Percentiles rank a stretch among this genome's conserved stretches.
Evolutionary conservation across 1,140 invertebrate species (phyloP).

Genomic region (Vanessa atalanta): DNA sequence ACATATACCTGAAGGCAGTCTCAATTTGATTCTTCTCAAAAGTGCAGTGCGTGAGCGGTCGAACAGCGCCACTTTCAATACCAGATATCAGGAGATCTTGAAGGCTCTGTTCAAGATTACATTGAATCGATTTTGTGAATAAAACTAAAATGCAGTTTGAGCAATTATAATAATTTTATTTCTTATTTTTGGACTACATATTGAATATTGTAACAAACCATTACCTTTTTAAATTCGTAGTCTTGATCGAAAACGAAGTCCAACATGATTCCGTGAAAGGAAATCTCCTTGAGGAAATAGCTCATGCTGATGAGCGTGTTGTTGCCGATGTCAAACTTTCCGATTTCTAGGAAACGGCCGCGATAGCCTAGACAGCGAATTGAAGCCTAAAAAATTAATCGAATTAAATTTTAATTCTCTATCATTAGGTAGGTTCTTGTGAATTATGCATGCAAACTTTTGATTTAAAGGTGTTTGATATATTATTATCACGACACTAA

Average conservation of each 20-base stretch:
- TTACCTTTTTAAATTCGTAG: slow-evolving; percentile 65
- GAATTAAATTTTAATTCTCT: background rate
- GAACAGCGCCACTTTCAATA: slow-evolving; percentile 84
- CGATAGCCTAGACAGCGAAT: slow-evolving; percentile 87
- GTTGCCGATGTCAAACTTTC: slow-evolving; percentile 87
- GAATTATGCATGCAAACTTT: no score
- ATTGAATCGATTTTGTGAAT: no score
- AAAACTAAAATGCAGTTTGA: no score
- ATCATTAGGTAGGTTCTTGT: no score
- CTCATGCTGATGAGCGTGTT: slow-evolving; percentile 86
- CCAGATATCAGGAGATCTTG: slow-evolving; percentile 82
- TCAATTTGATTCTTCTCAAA: slow-evolving; percentile 84
- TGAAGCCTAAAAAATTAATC: slow-evolving; percentile 80
- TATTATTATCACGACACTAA: no score
- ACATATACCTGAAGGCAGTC: slow-evolving; percentile 88
- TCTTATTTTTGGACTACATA: no score
- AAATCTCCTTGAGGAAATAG: slow-evolving; percentile 90
- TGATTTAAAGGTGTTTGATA: no score
- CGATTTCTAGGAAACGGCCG: slow-evolving; percentile 89
- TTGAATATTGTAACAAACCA: no score
- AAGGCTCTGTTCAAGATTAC: slow-evolving; percentile 50
- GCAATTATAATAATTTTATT: no score
- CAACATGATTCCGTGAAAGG: slow-evolving; percentile 93
- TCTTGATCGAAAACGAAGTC: slow-evolving; percentile 84
- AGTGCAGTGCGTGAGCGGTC: slow-evolving; percentile 82